These are phyloP conservation scores for Boloria euphrosyne DNA, from an alignment of 2,888 invertebrate genomes.

Conservation along the genomic window DNA sequence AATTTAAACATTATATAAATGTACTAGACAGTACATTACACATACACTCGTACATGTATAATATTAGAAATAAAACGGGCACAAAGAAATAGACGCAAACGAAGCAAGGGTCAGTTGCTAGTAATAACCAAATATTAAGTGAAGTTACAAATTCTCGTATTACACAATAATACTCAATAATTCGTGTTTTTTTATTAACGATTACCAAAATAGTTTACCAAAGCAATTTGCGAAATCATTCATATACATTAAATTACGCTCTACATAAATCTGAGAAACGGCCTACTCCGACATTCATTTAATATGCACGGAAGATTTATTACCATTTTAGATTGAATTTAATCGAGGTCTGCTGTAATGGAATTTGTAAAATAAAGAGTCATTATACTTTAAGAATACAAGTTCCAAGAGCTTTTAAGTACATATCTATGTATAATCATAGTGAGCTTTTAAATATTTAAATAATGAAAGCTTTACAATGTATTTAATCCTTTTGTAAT, in stretches of 20 bases:
- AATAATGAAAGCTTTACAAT: background rate
- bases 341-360: constrained; percentile 68
- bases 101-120: too few species aligned
- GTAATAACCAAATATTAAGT: too few species aligned
- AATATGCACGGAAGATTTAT: constrained; percentile 79
- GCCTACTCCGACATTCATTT: constrained; percentile 69
- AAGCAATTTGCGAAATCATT: constrained; percentile 32
- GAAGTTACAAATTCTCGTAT: too few species aligned
- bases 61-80: too few species aligned
- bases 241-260: constrained; percentile 35
- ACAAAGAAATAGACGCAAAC: too few species aligned
- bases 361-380: constrained; percentile 58
- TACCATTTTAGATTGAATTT: constrained; percentile 73
- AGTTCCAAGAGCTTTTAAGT: background rate
- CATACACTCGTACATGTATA: too few species aligned
- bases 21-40: too few species aligned
- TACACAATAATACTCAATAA: background rate
- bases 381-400: constrained; percentile 13
- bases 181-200: background rate
- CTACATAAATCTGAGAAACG: constrained; percentile 67
- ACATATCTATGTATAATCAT: too few species aligned
- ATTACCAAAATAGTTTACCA: background rate
- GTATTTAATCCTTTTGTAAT: background rate
- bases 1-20: too few species aligned
- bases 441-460: background rate